Evolutionary conservation across 1,140 invertebrate species (phyloP), one percentile per base, ranked within the genome.

Genomic region (Aporrectodea caliginosa): DNA sequence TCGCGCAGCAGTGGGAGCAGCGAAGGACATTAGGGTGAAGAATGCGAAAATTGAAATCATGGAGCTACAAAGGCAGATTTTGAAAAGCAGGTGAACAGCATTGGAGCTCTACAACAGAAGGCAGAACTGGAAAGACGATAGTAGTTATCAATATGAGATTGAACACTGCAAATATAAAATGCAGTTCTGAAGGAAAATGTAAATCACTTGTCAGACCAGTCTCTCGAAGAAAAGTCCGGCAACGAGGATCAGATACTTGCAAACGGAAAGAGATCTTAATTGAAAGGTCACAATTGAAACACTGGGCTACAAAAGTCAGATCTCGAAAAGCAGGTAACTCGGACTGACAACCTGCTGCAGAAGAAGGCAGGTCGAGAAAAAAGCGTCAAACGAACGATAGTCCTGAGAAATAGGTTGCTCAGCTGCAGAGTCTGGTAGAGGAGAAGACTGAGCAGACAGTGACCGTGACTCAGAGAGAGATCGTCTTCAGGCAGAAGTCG

Each of bases 61-160:
- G 43, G 43, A 12, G 43, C 43, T 12, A 58, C 6, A 58, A 22
- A 58, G 43, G 22, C 6, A 58, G 6, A 12, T 6, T 22, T 58
- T 58, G 43, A 58, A 58, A 58, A 58, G 6, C 43, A 58, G 43
- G 6, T 58, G 43, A 22, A 6, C 22, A 58, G 22, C 43, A 12
- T 58, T 58, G 43, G 22, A 16, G 69, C 70, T 33, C 58, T 71
- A 27, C 31, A 78, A 31, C 77, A 71, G 68, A 78, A 78, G 35
- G 27, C n/a, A n/a, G 2, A 33, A 34, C 32, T 78, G 16, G 79
- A 73, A 69, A 35, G 58, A 31, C 71, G 73, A 31, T 30, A 80
- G 29, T 75, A 82, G n/a, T n/a, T n/a, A n/a, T n/a, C n/a, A n/a
- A n/a, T n/a, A n/a, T n/a, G n/a, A n/a, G n/a, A n/a, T n/a, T n/a